These are phyloP conservation scores for Drosophila persimilis DNA, from an alignment of 1,140 invertebrate species.

Conservation along the genomic window DNA sequence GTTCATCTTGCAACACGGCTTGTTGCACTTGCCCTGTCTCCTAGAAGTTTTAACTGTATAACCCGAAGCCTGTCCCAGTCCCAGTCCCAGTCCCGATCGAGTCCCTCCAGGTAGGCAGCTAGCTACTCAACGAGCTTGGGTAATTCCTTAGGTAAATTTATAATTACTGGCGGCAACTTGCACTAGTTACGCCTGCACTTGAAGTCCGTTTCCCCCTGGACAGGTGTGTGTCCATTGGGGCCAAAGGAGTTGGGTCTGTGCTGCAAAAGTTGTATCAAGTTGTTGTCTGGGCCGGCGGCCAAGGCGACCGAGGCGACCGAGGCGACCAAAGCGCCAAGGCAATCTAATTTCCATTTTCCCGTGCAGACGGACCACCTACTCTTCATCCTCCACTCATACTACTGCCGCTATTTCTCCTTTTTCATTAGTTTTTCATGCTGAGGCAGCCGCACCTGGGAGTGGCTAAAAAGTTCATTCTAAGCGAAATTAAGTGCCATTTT, in stretches of 20 bases:
- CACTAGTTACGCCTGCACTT: conserved; percentile 69
- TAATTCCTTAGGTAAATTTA: conserved; percentile 78
- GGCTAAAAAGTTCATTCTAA: conserved; percentile 65
- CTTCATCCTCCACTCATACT: not conserved
- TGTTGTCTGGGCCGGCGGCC: conserved; percentile 52
- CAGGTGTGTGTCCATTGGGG: conserved; percentile 1
- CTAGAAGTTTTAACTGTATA: conserved; percentile 28
- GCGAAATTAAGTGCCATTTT: conserved; percentile 74
- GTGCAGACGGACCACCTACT: no score
- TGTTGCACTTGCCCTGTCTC: conserved; percentile 23
- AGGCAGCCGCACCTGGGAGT: conserved; percentile 52
- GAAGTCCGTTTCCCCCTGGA: conserved; percentile 35
- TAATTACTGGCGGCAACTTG: conserved; percentile 77
- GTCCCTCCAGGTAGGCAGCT: conserved; percentile 11
- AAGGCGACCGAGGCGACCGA: conserved; percentile 33
- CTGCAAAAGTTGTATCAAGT: conserved; percentile 66
- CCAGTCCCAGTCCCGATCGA: no score
- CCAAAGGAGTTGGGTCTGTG: conserved; percentile 13
- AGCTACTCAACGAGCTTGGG: conserved; percentile 48
- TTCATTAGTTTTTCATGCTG: conserved; percentile 70
- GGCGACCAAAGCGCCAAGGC: conserved; percentile 44
- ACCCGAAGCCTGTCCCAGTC: no score
- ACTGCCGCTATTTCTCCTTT: conserved; percentile 29
- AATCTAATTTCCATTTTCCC: conserved; percentile 75
- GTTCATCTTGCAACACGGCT: conserved; percentile 23